These are phyloP conservation scores for Capreolus pygargus DNA, from an alignment of 2,113 vertebrate genomes.

Conservation along the genomic window DNA sequence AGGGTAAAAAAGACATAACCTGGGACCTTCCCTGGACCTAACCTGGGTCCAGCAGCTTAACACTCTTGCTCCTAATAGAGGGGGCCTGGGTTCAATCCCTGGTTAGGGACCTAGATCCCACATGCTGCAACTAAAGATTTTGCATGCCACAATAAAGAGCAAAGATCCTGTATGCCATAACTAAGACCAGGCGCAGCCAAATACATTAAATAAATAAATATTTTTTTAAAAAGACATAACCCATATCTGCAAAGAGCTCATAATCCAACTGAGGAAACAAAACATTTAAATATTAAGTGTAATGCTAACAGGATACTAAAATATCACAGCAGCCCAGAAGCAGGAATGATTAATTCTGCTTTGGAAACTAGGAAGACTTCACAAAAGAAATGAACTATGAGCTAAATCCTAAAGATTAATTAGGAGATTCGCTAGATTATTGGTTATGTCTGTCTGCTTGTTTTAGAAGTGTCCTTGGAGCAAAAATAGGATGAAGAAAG, in stretches of 20 bases:
- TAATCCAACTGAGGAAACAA: not conserved
- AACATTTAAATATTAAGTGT: not conserved
- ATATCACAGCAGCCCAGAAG: not conserved
- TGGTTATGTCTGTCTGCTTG: not conserved
- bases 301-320: not conserved
- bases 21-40: not conserved
- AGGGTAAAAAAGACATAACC: not conserved
- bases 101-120: not conserved
- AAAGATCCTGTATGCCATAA: not conserved
- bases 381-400: slow-evolving; percentile 8
- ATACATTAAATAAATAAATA: not conserved
- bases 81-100: not conserved
- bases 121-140: not conserved
- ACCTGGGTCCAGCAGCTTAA: not conserved
- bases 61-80: not conserved
- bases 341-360: slow-evolving; percentile 6
- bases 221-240: not conserved
- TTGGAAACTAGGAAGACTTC: not conserved
- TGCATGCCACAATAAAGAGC: not conserved
- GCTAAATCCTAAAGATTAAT: slow-evolving; percentile 8
- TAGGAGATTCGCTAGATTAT: not conserved
- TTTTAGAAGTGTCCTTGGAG: not conserved
- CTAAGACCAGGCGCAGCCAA: not conserved
- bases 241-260: not conserved
- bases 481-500: not conserved